phyloP scores from a whole-genome alignment of 2,113 vertebrate species.

The Cryptotis parvus region DNA sequence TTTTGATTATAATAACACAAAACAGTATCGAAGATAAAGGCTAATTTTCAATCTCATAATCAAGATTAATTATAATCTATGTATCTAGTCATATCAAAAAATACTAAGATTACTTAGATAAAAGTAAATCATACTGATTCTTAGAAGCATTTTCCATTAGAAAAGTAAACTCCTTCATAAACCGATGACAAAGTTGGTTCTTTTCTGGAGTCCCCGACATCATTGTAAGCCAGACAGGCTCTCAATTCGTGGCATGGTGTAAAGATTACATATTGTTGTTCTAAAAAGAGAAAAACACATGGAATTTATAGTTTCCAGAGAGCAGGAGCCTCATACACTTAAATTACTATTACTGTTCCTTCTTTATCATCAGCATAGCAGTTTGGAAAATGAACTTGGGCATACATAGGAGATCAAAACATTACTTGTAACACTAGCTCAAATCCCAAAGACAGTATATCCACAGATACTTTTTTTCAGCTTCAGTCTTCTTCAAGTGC shows the following conservation, averaged over 20 bases:
- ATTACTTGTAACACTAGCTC: neutral
- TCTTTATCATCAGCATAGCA: slow-evolving; percentile 12
- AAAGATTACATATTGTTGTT: slow-evolving; percentile 97
- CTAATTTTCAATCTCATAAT: neutral
- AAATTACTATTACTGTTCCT: neutral
- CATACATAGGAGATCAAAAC: neutral
- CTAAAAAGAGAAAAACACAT: slow-evolving; percentile 85
- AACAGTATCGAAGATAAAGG: slow-evolving; percentile 25
- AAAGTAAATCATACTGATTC: slow-evolving; percentile 93
- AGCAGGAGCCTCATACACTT: too few species aligned
- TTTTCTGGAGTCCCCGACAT: slow-evolving; percentile 96
- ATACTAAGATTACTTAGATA: neutral
- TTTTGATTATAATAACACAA: slow-evolving; percentile 45
- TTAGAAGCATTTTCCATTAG: slow-evolving; percentile 98
- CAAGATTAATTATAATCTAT: slow-evolving; percentile 15
- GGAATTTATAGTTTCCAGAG: neutral
- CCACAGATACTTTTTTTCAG: slow-evolving; percentile 16
- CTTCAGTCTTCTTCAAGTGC: neutral
- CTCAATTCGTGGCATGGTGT: slow-evolving; percentile 97
- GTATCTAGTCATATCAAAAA: slow-evolving; percentile 2
- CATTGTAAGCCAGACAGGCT: slow-evolving; percentile 99
- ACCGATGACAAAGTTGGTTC: slow-evolving; percentile 97
- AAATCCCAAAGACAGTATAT: neutral
- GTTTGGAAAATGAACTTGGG: neutral
- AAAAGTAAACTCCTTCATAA: slow-evolving; percentile 97